Evolutionary conservation across 1,140 invertebrate genomes (phyloP).

Genomic region (Eubasilissa regina): DNA sequence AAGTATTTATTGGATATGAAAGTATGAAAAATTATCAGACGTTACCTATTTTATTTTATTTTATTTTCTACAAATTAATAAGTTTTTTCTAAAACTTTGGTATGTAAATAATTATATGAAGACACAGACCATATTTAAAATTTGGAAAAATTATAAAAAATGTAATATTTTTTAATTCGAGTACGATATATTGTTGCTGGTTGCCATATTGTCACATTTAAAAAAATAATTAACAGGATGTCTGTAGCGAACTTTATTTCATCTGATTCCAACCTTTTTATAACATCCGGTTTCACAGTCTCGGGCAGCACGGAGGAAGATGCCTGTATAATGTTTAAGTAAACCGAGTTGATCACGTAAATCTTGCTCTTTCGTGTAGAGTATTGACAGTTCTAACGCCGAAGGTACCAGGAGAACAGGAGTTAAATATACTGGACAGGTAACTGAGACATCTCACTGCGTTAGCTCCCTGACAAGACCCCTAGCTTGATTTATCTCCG

Average conservation of each 20-base stretch:
- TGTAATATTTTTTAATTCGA: no score
- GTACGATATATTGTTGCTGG: no score
- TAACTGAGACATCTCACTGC: slow-evolving; percentile 59
- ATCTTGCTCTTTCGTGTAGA: slow-evolving; percentile 12
- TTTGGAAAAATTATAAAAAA: no score
- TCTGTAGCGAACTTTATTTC: not conserved
- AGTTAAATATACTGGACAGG: slow-evolving; percentile 60
- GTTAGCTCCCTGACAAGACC: slow-evolving; percentile 58
- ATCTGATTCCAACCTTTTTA: not conserved
- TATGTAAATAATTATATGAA: no score
- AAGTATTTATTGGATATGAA: no score
- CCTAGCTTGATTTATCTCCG: slow-evolving; percentile 56
- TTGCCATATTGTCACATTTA: not conserved
- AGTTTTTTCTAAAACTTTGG: no score
- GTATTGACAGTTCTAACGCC: slow-evolving; percentile 38
- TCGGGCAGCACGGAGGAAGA: no score
- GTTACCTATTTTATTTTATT: no score
- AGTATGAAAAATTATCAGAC: no score
- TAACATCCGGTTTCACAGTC: no score
- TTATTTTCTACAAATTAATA: no score
- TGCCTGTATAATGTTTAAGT: not conserved
- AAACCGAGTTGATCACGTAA: slow-evolving; percentile 3
- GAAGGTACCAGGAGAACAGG: slow-evolving; percentile 43
- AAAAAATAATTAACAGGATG: not conserved
- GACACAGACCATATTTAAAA: no score